These are phyloP conservation scores for Celastrina argiolus DNA, from an alignment of 2,888 invertebrate species.

Conservation along the genomic window DNA sequence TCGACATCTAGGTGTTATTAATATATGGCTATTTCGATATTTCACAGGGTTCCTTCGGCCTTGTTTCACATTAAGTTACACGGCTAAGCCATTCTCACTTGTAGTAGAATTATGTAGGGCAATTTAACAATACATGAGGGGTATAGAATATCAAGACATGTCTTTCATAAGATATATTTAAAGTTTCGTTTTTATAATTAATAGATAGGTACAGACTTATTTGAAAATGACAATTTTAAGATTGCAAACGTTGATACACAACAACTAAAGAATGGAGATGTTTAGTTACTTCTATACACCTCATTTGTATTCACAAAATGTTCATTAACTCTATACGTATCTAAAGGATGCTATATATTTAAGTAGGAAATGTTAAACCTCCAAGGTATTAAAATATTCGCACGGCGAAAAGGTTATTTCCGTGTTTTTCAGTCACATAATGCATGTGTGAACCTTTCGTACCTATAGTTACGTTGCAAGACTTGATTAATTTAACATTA, in stretches of 20 bases:
- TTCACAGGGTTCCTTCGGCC: not conserved
- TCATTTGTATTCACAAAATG: no score
- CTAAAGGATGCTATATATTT: not conserved
- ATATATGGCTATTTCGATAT: not conserved
- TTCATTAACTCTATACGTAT: not conserved
- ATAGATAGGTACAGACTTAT: no score
- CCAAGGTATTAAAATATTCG: not conserved
- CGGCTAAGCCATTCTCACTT: conserved; percentile 1
- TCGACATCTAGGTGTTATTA: no score
- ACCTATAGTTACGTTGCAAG: not conserved
- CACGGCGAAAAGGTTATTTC: conserved; percentile 2
- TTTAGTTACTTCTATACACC: no score
- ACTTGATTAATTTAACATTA: not conserved
- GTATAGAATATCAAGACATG: no score
- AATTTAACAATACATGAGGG: not conserved
- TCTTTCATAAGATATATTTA: no score
- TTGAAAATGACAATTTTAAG: no score
- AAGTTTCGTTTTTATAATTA: no score
- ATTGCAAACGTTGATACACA: no score
- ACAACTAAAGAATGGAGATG: no score
- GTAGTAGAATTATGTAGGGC: not conserved
- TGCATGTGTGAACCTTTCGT: not conserved
- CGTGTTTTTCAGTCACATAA: conserved; percentile 1
- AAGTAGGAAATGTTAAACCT: conserved; percentile 1
- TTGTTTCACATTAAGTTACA: not conserved